These are phyloP conservation scores for Brachyalestes nurse DNA, from an alignment of 2,797 vertebrate genomes.

Conservation along the genomic window DNA sequence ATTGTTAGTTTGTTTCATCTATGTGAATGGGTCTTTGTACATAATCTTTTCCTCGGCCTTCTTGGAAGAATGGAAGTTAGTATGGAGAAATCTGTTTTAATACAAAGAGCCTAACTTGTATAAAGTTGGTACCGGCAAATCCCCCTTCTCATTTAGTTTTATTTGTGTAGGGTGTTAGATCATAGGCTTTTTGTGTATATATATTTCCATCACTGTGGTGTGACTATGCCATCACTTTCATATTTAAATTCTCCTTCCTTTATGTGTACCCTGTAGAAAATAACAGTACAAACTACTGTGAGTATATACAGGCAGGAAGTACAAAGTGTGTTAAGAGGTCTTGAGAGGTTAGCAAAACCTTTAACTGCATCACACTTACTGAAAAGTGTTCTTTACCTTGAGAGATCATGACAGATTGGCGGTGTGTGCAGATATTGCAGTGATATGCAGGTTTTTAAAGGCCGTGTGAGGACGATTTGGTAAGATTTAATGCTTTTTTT, in stretches of 20 bases:
- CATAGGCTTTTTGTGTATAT: conserved; percentile 33
- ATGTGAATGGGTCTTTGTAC: conserved; percentile 62
- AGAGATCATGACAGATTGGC: background rate
- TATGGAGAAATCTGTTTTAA: conserved; percentile 27
- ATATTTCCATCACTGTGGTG: conserved; percentile 15
- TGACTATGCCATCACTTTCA: background rate
- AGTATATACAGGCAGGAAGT: conserved; percentile 28
- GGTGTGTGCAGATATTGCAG: background rate
- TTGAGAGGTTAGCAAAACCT: background rate
- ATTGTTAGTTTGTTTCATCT: conserved; percentile 44
- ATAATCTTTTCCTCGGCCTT: conserved; percentile 72
- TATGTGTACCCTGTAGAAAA: conserved; percentile 13
- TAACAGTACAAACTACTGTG: conserved; percentile 18
- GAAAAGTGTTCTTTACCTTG: conserved; percentile 4
- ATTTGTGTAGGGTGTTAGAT: conserved; percentile 47
- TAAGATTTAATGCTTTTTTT: background rate
- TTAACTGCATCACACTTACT: background rate
- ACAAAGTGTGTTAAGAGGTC: conserved; percentile 22
- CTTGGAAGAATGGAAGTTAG: conserved; percentile 65
- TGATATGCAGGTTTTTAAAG: conserved; percentile 2
- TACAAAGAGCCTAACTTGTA: conserved; percentile 25
- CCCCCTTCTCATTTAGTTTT: conserved; percentile 31
- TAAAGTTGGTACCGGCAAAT: conserved; percentile 45
- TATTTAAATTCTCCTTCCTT: conserved; percentile 34
- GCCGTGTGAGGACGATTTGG: background rate